phyloP scores from a whole-genome alignment of 2,888 invertebrate genomes.

The Euzophera pinguis region DNA sequence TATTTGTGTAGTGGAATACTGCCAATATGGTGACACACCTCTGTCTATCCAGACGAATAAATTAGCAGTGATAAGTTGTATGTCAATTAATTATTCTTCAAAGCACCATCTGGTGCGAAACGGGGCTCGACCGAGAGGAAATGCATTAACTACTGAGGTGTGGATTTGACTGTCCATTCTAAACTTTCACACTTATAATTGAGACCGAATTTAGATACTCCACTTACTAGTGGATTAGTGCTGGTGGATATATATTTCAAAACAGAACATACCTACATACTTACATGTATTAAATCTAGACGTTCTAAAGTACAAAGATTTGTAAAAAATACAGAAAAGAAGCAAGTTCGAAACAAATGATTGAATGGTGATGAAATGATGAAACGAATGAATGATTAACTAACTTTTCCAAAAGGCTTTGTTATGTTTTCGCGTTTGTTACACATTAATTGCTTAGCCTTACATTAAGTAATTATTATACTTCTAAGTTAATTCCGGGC shows the following conservation, averaged over 20 bases:
- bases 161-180: constrained; percentile 13
- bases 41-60: constrained; percentile 73
- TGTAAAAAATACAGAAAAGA: no score
- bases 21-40: constrained; percentile 73
- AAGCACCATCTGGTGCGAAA: constrained; percentile 72
- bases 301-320: no score
- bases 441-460: no score
- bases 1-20: constrained; percentile 47
- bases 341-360: no score
- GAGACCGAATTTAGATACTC: neutral
- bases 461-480: no score
- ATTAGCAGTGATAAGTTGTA: constrained; percentile 77
- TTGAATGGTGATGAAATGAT: no score
- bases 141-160: constrained; percentile 20
- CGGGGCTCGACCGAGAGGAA: constrained; percentile 51
- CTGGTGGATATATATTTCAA: neutral
- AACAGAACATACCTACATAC: no score
- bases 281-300: no score
- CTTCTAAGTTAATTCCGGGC: no score
- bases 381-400: no score
- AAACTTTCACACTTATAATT: constrained; percentile 12
- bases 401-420: no score
- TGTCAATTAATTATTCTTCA: constrained; percentile 80
- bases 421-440: no score
- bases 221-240: neutral